Base-by-base conservation (phyloP, 1,140 invertebrate genomes). In the Planococcus citri region DNA sequence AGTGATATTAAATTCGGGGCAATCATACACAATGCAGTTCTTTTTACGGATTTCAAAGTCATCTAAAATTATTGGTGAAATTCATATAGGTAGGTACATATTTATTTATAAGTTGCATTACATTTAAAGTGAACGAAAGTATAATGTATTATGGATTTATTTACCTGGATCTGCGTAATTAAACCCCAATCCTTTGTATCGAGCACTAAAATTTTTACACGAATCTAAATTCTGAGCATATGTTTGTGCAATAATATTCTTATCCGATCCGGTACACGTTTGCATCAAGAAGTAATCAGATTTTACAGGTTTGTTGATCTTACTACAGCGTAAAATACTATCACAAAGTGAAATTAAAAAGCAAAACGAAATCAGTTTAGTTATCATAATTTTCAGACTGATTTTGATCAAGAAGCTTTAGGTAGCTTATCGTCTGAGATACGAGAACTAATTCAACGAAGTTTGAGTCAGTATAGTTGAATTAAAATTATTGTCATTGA, bases 1-100 rank as follows among this genome's bases (percentile, higher is more conserved):
- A 38, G 70, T 68, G 6, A 60, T 27, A 22, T 74, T 71, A 68
- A 72, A 74, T 51, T 75, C 74, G 10, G 74, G 74, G 68, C 74
- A 75, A 14, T 75, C 74, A 21, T 69, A 75, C 8, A 75, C 71
- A 9, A 73, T 58, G 38, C 74, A 75, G n/a, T 27, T 72, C n/a
- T 64, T 27, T 64, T 12, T 22, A 6, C 21, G 10, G 20, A 6
- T 64, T 64, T 64, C 60, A 51, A 51, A 51, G 3, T 14, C 17
- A 9, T 51, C 41, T 51, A 51, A 6, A 51, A 20, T 17, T 51
- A 9, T 51, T 51, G n/a, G 17, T 17, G 12, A 51, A 51, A 37
- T 37, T n/a, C n/a, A n/a, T 41, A 41, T n/a, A 41, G n/a, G 37
- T 41, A 41, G n/a, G n/a, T n/a, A 41, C 9, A 9, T 41, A 41